Evolutionary conservation across 2,888 invertebrate species (phyloP).

Genomic region (Drosophila peninsularis): DNA sequence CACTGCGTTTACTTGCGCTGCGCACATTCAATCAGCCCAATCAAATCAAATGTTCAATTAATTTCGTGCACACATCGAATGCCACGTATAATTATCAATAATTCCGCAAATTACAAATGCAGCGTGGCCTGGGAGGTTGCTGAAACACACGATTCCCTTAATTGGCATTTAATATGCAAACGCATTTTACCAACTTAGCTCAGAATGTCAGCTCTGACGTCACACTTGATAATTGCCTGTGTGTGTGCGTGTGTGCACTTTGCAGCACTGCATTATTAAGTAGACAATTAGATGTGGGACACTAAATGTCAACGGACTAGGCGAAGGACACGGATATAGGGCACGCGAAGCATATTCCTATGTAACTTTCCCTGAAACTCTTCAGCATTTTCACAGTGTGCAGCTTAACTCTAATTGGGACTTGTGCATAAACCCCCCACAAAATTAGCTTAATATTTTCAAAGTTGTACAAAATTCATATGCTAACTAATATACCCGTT

Average conservation of each 20-base stretch:
- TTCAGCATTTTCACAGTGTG: not conserved
- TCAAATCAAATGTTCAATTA: not conserved
- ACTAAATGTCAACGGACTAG: not conserved
- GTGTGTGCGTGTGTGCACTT: not conserved
- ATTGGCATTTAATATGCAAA: constrained; percentile 27
- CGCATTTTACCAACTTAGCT: not conserved
- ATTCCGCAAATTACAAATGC: constrained; percentile 12
- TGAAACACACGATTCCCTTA: not conserved
- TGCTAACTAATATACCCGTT: not conserved
- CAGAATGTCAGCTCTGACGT: constrained; percentile 23
- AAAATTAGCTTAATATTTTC: too few relatives aligned
- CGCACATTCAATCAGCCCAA: not conserved
- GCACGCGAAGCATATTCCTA: not conserved
- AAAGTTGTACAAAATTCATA: not conserved
- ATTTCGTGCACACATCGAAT: not conserved
- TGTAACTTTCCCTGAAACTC: not conserved
- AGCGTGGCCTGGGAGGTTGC: not conserved
- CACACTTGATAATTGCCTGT: constrained; percentile 4
- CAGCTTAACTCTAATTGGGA: too few relatives aligned
- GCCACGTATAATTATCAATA: constrained; percentile 3
- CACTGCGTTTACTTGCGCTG: too few relatives aligned
- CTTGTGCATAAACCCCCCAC: too few relatives aligned
- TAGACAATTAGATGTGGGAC: not conserved
- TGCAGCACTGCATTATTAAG: not conserved
- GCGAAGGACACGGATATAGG: not conserved